Evolutionary conservation across 2,113 vertebrate species (phyloP).

Genomic region (Beaufortia kweichowensis): DNA sequence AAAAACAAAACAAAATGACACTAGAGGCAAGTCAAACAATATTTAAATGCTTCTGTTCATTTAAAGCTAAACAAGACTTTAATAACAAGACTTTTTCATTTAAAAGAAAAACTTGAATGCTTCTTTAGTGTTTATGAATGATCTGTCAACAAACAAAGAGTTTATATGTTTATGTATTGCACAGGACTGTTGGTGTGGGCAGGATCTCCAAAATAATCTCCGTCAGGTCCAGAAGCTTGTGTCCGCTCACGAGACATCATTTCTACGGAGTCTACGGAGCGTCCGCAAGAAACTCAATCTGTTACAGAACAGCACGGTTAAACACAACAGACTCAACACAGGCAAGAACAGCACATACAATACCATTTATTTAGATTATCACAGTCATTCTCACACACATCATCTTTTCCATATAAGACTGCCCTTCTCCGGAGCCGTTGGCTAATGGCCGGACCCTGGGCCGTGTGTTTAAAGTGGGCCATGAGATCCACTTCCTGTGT

Average conservation of each 20-base stretch:
- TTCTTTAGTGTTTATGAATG: no score
- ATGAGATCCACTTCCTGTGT: conserved; percentile 82
- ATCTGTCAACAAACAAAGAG: no score
- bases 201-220: conserved; percentile 66
- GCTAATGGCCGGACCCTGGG: conserved; percentile 78
- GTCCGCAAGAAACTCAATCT: conserved; percentile 75
- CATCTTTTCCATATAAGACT: conserved; percentile 65
- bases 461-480: conserved; percentile 67
- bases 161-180: background rate
- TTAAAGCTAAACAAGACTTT: no score
- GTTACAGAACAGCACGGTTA: conserved; percentile 70
- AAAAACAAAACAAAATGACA: no score
- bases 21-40: no score
- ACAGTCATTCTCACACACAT: background rate
- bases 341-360: conserved; percentile 56
- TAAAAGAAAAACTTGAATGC: no score
- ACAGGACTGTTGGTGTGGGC: conserved; percentile 75
- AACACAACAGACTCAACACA: conserved; percentile 45
- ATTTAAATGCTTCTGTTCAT: no score
- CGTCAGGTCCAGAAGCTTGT: conserved; percentile 81
- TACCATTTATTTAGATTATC: background rate
- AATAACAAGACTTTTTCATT: no score
- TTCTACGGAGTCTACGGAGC: conserved; percentile 63
- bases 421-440: conserved; percentile 68
- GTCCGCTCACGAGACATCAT: conserved; percentile 74